Base-by-base conservation (phyloP, 2,113 vertebrate species). In the Trichomycterus rosablanca region DNA sequence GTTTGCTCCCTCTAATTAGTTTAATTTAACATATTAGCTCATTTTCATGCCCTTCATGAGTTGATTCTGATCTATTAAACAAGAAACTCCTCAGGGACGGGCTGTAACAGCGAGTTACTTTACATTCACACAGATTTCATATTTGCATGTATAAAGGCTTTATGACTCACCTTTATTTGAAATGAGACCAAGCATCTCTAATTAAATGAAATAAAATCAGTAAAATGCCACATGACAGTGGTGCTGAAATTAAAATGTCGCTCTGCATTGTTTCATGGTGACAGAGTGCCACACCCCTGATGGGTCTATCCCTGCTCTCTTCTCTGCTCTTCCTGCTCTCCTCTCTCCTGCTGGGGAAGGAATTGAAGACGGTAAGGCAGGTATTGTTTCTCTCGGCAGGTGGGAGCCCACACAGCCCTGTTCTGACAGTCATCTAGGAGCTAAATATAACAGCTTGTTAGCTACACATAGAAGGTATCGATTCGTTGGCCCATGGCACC, bases 401-500 rank as follows among this genome's bases (percentile, higher is more conserved):
- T 71, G 68, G 57, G 45, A 60, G 39, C 68, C 59, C 63, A 65
- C 55, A 35, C 18, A 50, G 55, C 20, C 24, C 9, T 4, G 34
- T 24, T 65, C 40, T 71, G 72, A 71, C 63, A 73, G 63, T 48
- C 60, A 55, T 70, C 75, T 63, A 49, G 49, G 62, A 68, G 64
- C 61, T 72, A 75, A 74, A 77, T 71, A 76, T 70, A 75, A 67
- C 24, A 23, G 51, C 71, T 72, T 76, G 75, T 75, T 72, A 73
- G 64, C 59, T 23, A 37, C 62, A 53, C 61, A 49, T 49, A 45
- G 66, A 14, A 70, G 42, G 20, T 71, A 77, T 76, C 28, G 72
- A 76, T 80, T 67, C 59, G 16, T 48, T 34, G 24, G 56, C 59
- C 65, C 23, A 19, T 62, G 59, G 34, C 67, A 71, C 44, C 71